phyloP scores from a whole-genome alignment of 1,140 invertebrate species.

The Laupala kohalensis region DNA sequence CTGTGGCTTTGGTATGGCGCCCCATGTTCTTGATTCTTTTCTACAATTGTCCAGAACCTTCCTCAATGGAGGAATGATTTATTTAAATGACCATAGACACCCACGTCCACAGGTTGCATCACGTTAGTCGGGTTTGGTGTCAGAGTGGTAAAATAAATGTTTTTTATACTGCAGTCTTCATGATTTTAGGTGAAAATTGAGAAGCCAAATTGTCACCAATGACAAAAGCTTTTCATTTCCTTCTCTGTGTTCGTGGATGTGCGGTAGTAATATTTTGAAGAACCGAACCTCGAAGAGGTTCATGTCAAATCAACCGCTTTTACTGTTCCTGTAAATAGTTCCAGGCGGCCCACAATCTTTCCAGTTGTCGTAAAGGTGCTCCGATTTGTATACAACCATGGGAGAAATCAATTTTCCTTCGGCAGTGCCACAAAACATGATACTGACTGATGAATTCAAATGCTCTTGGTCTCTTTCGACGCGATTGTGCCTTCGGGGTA shows the following conservation, averaged over 20 bases:
- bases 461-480: background rate
- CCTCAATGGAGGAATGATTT: too few relatives aligned
- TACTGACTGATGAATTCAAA: background rate
- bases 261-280: background rate
- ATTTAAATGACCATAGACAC: too few relatives aligned
- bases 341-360: background rate
- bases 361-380: slow-evolving; percentile 5
- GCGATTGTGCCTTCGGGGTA: background rate
- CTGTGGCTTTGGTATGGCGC: background rate
- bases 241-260: too few relatives aligned
- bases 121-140: too few relatives aligned
- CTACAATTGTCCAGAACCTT: background rate
- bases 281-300: background rate
- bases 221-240: too few relatives aligned
- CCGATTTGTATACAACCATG: background rate
- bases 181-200: too few relatives aligned
- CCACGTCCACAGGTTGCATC: too few relatives aligned
- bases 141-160: too few relatives aligned
- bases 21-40: background rate
- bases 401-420: background rate
- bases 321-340: background rate
- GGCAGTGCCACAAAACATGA: background rate
- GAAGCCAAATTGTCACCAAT: too few relatives aligned
- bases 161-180: too few relatives aligned
- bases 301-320: background rate